Conservation (phyloP, 2,888 invertebrate genomes). For the Ferdinandea cuprea region DNA sequence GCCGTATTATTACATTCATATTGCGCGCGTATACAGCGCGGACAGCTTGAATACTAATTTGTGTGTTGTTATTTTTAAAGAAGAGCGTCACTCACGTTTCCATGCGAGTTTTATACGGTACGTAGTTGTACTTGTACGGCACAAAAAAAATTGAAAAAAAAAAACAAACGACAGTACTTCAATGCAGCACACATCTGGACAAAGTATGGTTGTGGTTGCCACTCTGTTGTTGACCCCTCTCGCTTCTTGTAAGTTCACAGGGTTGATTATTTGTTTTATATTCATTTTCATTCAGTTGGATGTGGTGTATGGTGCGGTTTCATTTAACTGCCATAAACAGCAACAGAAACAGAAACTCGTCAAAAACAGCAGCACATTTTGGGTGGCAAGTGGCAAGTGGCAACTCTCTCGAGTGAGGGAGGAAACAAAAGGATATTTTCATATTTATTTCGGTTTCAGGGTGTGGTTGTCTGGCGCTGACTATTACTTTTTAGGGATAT, state of each 20-base stretch:
- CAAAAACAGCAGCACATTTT: slow-evolving; percentile 54
- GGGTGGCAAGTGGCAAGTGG: too few species aligned
- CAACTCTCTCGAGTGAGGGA: slow-evolving; percentile 36
- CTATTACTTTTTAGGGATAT: slow-evolving; percentile 39
- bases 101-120: neutral
- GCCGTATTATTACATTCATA: slow-evolving; percentile 42
- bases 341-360: slow-evolving; percentile 12
- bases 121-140: neutral
- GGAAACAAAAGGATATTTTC: slow-evolving; percentile 54
- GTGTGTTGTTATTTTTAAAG: slow-evolving; percentile 40
- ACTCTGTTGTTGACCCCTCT: slow-evolving; percentile 48
- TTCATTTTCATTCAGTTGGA: slow-evolving; percentile 28
- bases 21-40: slow-evolving; percentile 1
- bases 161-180: neutral
- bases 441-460: slow-evolving; percentile 52
- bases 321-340: slow-evolving; percentile 48
- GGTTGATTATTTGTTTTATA: slow-evolving; percentile 51
- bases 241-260: neutral
- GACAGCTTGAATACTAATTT: slow-evolving; percentile 61
- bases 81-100: slow-evolving; percentile 39
- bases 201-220: slow-evolving; percentile 27
- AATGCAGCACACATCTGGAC: slow-evolving; percentile 57
- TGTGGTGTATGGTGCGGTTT: slow-evolving; percentile 12
- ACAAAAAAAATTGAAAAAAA: too few species aligned
- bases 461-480: slow-evolving; percentile 64